Evolutionary conservation across 2,888 invertebrate species (phyloP), one percentile per base, ranked within the genome.

Genomic region (Heliothis peltigera): DNA sequence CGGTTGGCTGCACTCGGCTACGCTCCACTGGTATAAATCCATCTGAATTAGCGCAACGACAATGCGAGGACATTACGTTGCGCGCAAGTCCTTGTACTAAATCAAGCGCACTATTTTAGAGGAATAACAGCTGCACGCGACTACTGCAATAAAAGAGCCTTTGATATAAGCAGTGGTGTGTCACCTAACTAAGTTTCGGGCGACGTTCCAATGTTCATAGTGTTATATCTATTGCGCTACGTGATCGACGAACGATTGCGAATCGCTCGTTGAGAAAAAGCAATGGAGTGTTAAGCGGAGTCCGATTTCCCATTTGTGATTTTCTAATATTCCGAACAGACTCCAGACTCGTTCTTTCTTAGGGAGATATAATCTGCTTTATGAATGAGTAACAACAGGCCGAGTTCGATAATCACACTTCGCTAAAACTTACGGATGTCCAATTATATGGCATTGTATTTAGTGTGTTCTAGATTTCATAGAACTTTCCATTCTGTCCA

Each of bases 11-110:
- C 82, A 81, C 83, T 84, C 78, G 75, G 80, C 73, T 81, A 66
- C 83, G 82, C 82, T 83, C 73, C 79, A 81, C 81, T 84, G 83
- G 81, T 84, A 88, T 90, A 89, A 89, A 90, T 91, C 85, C 86
- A 83, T 89, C 88, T 86, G 88, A 88, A 89, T 89, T 89, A 87
- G 87, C 84, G 81, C 84, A 81, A 81, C 86, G 86, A 87, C 86
- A 86, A 86, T 82, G 85, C 85, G 84, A 82, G 86, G 82, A 85
- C 87, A 87, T 88, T 88, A 86, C 84, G 81, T 77, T 73, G 81
- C 74, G 81, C 82, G 79, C 82, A 83, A 85, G 84, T 87, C 85
- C 87, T 87, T 83, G 87, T 81, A 84, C 86, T 91, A 89, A 90
- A 90, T 89, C 88, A 89, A 79, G 83, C 83, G 81, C 73, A 79